Conservation (phyloP, 2,113 vertebrate genomes). For the Charina bottae region DNA sequence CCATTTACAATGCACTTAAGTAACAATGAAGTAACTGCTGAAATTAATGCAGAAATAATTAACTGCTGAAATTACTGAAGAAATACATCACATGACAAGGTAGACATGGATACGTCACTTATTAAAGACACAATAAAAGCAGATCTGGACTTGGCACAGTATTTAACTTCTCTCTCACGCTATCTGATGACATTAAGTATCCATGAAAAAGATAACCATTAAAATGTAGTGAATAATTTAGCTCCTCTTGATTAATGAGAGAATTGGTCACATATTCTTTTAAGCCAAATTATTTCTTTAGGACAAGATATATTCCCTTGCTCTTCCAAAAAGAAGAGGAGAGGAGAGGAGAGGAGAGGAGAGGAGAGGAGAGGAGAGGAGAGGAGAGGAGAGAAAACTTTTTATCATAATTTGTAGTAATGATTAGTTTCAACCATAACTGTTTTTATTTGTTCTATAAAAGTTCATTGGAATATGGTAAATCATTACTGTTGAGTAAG, state of each 20-base stretch:
- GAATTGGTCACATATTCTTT: fast-evolving
- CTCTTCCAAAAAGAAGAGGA: background rate
- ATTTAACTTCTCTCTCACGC: no score
- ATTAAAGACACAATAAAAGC: background rate
- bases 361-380: no score
- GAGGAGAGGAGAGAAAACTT: background rate
- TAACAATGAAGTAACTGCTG: background rate
- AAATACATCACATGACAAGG: background rate
- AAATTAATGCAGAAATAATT: background rate
- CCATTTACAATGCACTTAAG: background rate
- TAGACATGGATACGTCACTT: background rate
- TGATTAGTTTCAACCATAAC: background rate
- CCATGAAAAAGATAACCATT: background rate
- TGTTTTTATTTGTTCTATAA: background rate
- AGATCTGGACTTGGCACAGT: background rate
- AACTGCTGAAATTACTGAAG: background rate
- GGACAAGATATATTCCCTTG: background rate
- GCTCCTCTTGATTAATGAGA: background rate
- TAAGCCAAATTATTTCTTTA: background rate
- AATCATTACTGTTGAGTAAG: background rate
- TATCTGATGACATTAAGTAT: no score
- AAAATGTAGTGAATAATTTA: constrained; percentile 12
- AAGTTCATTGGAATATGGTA: background rate
- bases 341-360: no score
- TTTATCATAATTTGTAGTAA: background rate